These are phyloP conservation scores for Pomacea maculata DNA, from an alignment of 1,140 invertebrate genomes.

Conservation along the genomic window DNA sequence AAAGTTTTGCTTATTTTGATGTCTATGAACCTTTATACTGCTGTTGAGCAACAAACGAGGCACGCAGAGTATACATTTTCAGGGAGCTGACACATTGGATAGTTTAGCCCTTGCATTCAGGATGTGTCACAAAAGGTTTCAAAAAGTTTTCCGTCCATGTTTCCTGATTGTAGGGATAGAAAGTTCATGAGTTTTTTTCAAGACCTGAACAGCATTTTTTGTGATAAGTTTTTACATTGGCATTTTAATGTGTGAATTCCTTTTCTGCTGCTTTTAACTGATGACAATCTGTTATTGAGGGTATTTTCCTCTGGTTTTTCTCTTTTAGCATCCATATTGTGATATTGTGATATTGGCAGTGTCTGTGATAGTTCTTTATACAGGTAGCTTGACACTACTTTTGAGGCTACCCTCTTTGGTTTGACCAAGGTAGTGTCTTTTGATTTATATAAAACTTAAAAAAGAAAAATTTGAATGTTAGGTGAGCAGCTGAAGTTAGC, in stretches of 20 bases:
- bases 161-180: not conserved
- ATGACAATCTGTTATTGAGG: not conserved
- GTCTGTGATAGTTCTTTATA: not conserved
- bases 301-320: not conserved
- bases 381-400: not conserved
- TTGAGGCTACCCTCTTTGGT: no score
- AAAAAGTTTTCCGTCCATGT: not conserved
- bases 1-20: no score
- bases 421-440: no score
- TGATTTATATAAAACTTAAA: no score
- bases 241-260: not conserved
- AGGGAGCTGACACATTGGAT: not conserved
- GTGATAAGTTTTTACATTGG: not conserved
- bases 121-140: not conserved
- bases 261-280: not conserved
- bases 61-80: not conserved
- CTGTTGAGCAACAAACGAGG: not conserved
- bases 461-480: no score
- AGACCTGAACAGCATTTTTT: not conserved
- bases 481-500: no score
- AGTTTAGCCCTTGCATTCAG: not conserved
- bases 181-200: not conserved
- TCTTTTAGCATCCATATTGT: not conserved
- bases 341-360: not conserved
- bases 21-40: no score